phyloP scores from a whole-genome alignment of 2,888 invertebrate genomes.

The Sycophila texana region DNA sequence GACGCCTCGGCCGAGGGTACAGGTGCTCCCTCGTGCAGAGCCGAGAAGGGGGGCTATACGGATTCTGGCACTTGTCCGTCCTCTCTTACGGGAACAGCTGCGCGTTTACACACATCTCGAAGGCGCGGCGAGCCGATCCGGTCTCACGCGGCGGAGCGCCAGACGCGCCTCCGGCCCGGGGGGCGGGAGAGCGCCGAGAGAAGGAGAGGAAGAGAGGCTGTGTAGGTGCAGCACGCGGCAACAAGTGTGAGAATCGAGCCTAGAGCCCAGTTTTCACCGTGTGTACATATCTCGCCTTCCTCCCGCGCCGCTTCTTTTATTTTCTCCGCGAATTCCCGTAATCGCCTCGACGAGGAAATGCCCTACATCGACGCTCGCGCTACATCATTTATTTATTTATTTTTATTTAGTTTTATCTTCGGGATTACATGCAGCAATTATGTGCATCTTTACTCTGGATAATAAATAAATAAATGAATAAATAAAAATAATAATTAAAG shows the following conservation, averaged over 20 bases:
- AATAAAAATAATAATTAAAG: too few relatives aligned
- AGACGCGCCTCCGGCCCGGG: neutral
- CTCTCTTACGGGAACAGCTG: constrained; percentile 11
- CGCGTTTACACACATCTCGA: constrained; percentile 2
- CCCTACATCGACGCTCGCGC: neutral
- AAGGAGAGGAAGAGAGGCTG: neutral
- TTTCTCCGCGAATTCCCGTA: constrained; percentile 24
- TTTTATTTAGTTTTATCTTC: too few relatives aligned
- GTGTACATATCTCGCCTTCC: neutral
- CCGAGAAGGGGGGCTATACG: constrained; percentile 3
- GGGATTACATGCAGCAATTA: too few relatives aligned
- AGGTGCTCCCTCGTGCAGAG: constrained; percentile 13
- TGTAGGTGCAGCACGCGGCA: constrained; percentile 39
- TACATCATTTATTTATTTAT: neutral
- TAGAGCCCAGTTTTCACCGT: constrained; percentile 18
- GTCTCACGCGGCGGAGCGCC: constrained; percentile 28
- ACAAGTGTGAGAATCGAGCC: constrained; percentile 60
- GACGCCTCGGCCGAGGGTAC: neutral
- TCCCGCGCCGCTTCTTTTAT: constrained; percentile 25
- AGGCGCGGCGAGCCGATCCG: constrained; percentile 6
- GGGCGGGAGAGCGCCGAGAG: neutral
- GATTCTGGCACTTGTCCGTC: constrained; percentile 41
- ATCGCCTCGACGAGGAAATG: constrained; percentile 15
- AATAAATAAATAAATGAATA: too few relatives aligned
- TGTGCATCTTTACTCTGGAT: too few relatives aligned